Evolutionary conservation across 2,797 vertebrate species (phyloP).

Genomic region (Sylvia borin): DNA sequence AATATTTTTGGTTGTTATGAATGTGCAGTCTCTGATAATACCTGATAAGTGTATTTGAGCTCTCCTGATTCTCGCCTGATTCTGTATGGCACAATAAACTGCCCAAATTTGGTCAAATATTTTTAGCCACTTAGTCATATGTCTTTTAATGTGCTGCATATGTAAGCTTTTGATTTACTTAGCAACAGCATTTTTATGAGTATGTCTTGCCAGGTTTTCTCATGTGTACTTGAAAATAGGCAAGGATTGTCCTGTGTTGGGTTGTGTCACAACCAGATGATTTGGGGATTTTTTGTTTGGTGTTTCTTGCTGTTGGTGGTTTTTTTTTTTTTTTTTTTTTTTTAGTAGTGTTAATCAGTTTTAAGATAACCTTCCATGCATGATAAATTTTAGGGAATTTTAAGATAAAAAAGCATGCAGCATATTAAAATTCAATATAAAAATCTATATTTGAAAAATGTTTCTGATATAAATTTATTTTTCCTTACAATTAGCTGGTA

Average conservation of each 20-base stretch:
- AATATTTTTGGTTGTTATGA: not conserved
- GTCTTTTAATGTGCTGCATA: conserved; percentile 83
- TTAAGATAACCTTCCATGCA: not conserved
- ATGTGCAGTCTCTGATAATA: conserved; percentile 72
- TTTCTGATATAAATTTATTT: not conserved
- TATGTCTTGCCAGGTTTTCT: conserved; percentile 53
- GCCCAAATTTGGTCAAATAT: conserved; percentile 92
- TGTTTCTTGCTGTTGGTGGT: not conserved
- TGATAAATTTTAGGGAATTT: not conserved
- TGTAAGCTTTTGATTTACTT: conserved; percentile 74
- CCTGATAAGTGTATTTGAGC: conserved; percentile 70
- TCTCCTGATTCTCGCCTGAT: conserved; percentile 72
- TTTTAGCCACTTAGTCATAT: conserved; percentile 87
- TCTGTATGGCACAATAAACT: conserved; percentile 79
- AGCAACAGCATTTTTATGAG: conserved; percentile 68
- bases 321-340: not conserved
- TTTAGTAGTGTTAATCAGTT: not conserved
- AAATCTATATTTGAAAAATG: not conserved
- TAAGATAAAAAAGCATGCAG: not conserved
- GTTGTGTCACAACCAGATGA: not conserved
- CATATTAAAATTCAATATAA: not conserved
- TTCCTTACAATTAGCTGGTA: not conserved
- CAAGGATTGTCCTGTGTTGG: conserved; percentile 14
- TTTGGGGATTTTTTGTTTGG: not conserved
- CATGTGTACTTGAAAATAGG: conserved; percentile 47